phyloP scores from a whole-genome alignment of 2,888 invertebrate species.

The Tribolium freemani region DNA sequence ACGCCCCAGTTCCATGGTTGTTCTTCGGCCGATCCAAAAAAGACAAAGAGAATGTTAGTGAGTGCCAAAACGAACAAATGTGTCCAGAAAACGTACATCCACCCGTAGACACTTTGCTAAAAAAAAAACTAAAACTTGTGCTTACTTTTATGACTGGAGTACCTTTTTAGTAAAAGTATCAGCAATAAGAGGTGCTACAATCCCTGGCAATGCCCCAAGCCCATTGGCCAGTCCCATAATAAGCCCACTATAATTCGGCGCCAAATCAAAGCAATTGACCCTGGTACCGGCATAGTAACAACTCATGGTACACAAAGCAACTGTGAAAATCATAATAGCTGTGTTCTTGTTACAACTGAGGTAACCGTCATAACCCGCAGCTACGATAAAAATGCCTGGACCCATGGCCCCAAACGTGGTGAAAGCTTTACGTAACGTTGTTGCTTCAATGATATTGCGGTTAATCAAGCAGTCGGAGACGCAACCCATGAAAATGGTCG shows the following conservation, averaged over 20 bases:
- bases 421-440: conserved; percentile 58
- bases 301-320: background rate
- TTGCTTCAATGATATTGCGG: conserved; percentile 66
- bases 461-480: background rate
- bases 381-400: conserved; percentile 71
- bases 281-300: background rate
- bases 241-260: conserved; percentile 74
- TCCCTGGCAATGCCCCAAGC: background rate
- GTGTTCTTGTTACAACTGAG: background rate
- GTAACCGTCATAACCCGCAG: background rate
- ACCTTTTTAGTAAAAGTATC: background rate
- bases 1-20: background rate
- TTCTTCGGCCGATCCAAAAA: conserved; percentile 4
- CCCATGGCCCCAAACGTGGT: conserved; percentile 67
- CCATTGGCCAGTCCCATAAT: conserved; percentile 69
- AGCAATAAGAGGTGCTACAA: background rate
- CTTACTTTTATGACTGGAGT: too few relatives aligned
- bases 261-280: conserved; percentile 59
- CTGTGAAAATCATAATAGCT: background rate
- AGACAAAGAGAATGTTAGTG: background rate
- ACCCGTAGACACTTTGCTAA: background rate
- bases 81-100: background rate
- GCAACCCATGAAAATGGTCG: background rate
- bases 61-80: background rate
- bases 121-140: background rate